phyloP scores from a whole-genome alignment of 2,113 vertebrate species.

The Notothenia rossii region DNA sequence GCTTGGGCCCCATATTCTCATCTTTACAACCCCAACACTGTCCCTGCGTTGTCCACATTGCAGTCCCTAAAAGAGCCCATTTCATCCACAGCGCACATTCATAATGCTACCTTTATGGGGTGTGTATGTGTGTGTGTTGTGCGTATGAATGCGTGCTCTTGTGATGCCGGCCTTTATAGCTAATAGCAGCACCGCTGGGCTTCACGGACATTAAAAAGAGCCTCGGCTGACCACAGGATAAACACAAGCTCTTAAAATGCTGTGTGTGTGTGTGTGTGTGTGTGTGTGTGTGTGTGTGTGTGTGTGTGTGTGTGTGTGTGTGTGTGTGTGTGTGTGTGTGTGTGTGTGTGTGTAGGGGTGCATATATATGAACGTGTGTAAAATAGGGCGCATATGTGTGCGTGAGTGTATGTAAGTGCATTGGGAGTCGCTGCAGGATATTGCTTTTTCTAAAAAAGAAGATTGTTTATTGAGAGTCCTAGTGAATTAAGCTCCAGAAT shows the following conservation, averaged over 20 bases:
- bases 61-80: constrained; percentile 50
- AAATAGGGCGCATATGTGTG: constrained; percentile 46
- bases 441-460: constrained; percentile 65
- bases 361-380: constrained; percentile 48
- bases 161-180: constrained; percentile 72
- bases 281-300: constrained; percentile 45
- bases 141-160: constrained; percentile 74
- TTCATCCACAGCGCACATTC: constrained; percentile 55
- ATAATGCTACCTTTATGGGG: constrained; percentile 77
- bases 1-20: constrained; percentile 26
- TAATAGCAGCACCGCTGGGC: constrained; percentile 76
- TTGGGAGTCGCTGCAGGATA: constrained; percentile 64
- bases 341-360: constrained; percentile 52
- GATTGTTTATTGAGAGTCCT: constrained; percentile 39
- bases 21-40: background rate
- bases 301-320: background rate
- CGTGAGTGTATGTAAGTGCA: constrained; percentile 44
- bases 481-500: constrained; percentile 28
- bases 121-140: constrained; percentile 55
- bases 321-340: constrained; percentile 63
- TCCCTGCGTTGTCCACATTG: constrained; percentile 33
- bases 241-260: constrained; percentile 73
- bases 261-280: constrained; percentile 45
- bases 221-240: constrained; percentile 73
- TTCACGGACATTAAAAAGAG: constrained; percentile 77